Conservation (phyloP, 2,797 vertebrate species). For the Fistularia tabacaria region DNA sequence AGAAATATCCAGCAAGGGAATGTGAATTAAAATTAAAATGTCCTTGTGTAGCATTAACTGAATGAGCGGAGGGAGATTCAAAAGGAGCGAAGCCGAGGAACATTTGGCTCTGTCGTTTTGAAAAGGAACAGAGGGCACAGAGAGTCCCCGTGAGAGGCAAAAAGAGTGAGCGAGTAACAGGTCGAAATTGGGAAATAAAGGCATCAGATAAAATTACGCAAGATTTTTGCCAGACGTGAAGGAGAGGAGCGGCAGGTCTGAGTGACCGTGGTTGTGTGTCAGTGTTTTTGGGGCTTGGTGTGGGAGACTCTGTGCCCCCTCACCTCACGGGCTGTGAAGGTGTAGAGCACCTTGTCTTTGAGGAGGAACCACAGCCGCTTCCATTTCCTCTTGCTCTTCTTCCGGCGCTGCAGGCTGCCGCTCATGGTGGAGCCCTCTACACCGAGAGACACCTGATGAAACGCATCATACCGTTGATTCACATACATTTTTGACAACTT, state of each 20-base stretch:
- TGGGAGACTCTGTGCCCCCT: slow-evolving; percentile 79
- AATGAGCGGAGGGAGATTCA: not conserved
- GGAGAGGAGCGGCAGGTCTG: slow-evolving; percentile 2
- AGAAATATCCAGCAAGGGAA: slow-evolving; percentile 10
- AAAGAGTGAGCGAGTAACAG: slow-evolving; percentile 6
- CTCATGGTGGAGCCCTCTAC: slow-evolving; percentile 88
- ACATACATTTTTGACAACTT: not conserved
- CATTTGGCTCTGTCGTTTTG: slow-evolving; percentile 4
- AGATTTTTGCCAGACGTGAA: slow-evolving; percentile 8
- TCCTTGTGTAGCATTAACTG: not conserved
- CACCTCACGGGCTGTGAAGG: slow-evolving; percentile 91
- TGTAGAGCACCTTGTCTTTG: slow-evolving; percentile 99
- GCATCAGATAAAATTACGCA: no score
- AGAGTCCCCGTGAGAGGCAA: slow-evolving; percentile 50
- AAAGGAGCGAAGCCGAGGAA: slow-evolving; percentile 13
- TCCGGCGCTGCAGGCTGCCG: slow-evolving; percentile 88
- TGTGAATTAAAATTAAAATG: not conserved
- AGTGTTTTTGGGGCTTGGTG: slow-evolving; percentile 62
- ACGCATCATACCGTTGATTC: not conserved
- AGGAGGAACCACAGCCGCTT: slow-evolving; percentile 98
- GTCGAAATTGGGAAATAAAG: slow-evolving; percentile 20
- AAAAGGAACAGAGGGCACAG: slow-evolving; percentile 56
- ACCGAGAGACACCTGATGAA: slow-evolving; percentile 81
- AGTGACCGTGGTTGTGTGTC: slow-evolving; percentile 15
- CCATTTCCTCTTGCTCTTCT: slow-evolving; percentile 94